These are phyloP conservation scores for Tortrix viridana DNA, from an alignment of 2,888 invertebrate species.

Conservation along the genomic window DNA sequence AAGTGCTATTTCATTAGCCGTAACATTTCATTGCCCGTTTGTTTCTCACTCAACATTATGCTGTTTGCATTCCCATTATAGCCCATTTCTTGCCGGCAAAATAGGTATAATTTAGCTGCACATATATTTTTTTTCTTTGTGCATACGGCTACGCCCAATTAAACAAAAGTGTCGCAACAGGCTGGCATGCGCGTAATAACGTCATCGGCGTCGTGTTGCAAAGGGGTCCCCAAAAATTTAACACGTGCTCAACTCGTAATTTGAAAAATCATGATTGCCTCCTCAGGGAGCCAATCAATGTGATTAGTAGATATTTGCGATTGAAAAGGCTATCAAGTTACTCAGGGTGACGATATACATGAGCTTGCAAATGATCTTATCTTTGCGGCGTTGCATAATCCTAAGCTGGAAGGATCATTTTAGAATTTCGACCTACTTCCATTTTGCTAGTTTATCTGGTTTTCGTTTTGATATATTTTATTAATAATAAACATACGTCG, in stretches of 20 bases:
- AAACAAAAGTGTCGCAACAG: conserved; percentile 44
- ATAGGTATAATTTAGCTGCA: conserved; percentile 18
- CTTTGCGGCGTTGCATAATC: conserved; percentile 5
- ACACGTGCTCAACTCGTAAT: conserved; percentile 79
- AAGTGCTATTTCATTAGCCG: conserved; percentile 80
- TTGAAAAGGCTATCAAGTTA: conserved; percentile 77
- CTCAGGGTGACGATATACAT: conserved; percentile 60
- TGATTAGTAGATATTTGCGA: conserved; percentile 80
- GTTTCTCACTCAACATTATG: conserved; percentile 45
- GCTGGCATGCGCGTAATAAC: conserved; percentile 50
- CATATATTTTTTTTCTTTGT: conserved; percentile 32
- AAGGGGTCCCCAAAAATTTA: conserved; percentile 72
- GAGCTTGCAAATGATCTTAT: conserved; percentile 28
- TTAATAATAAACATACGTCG: conserved; percentile 16
- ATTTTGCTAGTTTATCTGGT: neutral
- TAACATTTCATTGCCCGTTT: conserved; percentile 59
- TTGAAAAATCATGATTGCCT: conserved; percentile 81
- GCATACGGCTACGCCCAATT: conserved; percentile 23
- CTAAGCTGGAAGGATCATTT: neutral
- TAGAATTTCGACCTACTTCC: neutral
- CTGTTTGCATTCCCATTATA: conserved; percentile 32
- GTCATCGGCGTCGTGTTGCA: conserved; percentile 68
- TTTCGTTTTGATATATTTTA: neutral
- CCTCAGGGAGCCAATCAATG: conserved; percentile 82
- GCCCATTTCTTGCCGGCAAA: conserved; percentile 37